Evolutionary conservation across 2,888 invertebrate species (phyloP).

Genomic region (Pyrochroa serraticornis): DNA sequence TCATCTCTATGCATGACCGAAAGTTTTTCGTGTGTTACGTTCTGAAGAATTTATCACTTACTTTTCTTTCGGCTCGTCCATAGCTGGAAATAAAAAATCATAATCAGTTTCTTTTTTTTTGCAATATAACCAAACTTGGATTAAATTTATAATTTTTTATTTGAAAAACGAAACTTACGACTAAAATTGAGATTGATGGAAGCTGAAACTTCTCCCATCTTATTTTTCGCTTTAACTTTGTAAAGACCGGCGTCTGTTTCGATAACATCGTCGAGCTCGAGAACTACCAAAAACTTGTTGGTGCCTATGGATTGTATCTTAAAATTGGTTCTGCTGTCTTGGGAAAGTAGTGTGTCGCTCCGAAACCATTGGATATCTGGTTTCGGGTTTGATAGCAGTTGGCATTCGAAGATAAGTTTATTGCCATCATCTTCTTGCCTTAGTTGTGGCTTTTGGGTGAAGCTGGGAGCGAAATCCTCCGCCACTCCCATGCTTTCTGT

Average conservation of each 20-base stretch:
- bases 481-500: constrained; percentile 75
- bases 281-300: constrained; percentile 88
- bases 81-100: constrained; percentile 73
- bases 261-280: constrained; percentile 94
- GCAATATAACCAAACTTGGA: constrained; percentile 9
- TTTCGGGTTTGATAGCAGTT: constrained; percentile 84
- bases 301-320: constrained; percentile 84
- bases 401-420: constrained; percentile 92
- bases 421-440: constrained; percentile 96
- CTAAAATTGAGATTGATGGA: constrained; percentile 97
- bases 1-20: constrained; percentile 26
- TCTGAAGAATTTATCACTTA: constrained; percentile 65
- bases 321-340: constrained; percentile 86
- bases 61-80: constrained; percentile 95
- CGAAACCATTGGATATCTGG: constrained; percentile 93
- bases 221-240: constrained; percentile 95
- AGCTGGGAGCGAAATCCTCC: constrained; percentile 97
- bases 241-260: constrained; percentile 95
- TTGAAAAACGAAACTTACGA: constrained; percentile 74
- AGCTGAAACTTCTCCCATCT: constrained; percentile 96
- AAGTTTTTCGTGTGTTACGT: constrained; percentile 8
- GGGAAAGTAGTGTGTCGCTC: constrained; percentile 82
- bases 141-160: constrained; percentile 5
- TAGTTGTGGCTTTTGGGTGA: constrained; percentile 96
- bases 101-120: constrained; percentile 27